Evolutionary conservation across 1,140 invertebrate species (phyloP), one percentile per base, ranked within the genome.

Genomic region (Drosophila asahinai): DNA sequence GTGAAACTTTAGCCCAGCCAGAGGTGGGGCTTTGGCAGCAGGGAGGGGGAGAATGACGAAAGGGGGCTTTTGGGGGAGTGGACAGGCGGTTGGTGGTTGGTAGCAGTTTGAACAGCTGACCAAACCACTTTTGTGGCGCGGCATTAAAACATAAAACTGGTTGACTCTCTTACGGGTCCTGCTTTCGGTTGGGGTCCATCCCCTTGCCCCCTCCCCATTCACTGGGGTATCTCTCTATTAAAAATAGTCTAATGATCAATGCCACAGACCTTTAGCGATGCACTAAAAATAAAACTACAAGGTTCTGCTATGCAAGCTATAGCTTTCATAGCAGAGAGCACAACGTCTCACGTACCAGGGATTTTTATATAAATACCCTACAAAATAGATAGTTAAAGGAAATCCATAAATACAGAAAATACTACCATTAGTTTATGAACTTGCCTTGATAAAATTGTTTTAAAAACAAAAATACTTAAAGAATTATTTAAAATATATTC

Each of bases 161-260:
- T 73, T 72, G 68, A 60, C 54, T 60, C 47, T 52, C 36, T 40
- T 27, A 51, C 30, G 68, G 70, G 55, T 74, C 68, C 83, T 87
- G 84, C 81, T 81, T 54, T 36, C 38, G 11, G 49, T 38, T 48
- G 42, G 64, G 59, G 59, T 66, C 55, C 30, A 15, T 9, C 14
- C 64, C 42, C 30, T 19, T 17, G 12, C 5, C 19, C 45, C 38
- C 42, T 40, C 33, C 47, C 63, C 19, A 33, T 43, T 62, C 68
- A 57, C 55, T 55, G 49, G 55, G 49, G 55, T 49, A 45, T 67
- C 81, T 86, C 80, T 87, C 84, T 87, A 87, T 87, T 87, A 87
- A 89, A 89, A 87, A 87, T 87, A 84, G 84, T 87, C 83, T 87
- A 87, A 87, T 87, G 83, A 87, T 87, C 83, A 89, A 72, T 84